Conservation (phyloP, 2,797 vertebrate genomes). For the Anniella stebbinsi region DNA sequence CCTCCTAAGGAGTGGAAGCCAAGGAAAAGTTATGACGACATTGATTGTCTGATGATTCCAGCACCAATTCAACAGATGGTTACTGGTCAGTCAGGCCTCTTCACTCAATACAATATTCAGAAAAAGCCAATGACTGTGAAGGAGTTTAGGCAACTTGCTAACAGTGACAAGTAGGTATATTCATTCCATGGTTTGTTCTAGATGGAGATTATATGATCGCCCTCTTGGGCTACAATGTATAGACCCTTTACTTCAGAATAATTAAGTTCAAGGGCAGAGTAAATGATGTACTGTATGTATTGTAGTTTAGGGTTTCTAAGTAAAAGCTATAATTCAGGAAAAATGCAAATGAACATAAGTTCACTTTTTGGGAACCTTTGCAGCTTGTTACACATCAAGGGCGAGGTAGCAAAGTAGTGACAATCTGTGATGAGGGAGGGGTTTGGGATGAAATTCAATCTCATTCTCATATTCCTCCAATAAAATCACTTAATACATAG, state of each 20-base stretch:
- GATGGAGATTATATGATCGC: neutral
- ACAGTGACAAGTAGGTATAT: slow-evolving; percentile 90
- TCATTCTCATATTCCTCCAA: neutral
- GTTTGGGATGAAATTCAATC: no score
- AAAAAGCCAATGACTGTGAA: slow-evolving; percentile 95
- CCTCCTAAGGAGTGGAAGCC: slow-evolving; percentile 95
- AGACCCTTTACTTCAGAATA: neutral
- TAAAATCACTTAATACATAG: neutral
- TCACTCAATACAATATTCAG: slow-evolving; percentile 97
- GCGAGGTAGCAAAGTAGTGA: neutral
- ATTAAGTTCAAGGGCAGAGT: neutral
- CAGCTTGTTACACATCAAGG: neutral
- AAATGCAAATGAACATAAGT: neutral
- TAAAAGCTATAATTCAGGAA: neutral
- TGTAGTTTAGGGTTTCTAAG: neutral
- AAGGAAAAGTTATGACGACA: slow-evolving; percentile 91
- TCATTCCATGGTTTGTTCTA: neutral
- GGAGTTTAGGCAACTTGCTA: slow-evolving; percentile 94
- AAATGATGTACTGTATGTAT: neutral
- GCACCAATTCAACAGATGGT: slow-evolving; percentile 98
- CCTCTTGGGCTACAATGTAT: neutral
- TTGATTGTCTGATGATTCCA: slow-evolving; percentile 93
- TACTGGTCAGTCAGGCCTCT: slow-evolving; percentile 94
- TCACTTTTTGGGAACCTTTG: neutral
- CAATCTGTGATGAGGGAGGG: neutral